A percentile compares a stretch with the other conserved stretches of the same genome.
phyloP scores from a whole-genome alignment of 1,140 invertebrate species.

The Maconellicoccus hirsutus region DNA sequence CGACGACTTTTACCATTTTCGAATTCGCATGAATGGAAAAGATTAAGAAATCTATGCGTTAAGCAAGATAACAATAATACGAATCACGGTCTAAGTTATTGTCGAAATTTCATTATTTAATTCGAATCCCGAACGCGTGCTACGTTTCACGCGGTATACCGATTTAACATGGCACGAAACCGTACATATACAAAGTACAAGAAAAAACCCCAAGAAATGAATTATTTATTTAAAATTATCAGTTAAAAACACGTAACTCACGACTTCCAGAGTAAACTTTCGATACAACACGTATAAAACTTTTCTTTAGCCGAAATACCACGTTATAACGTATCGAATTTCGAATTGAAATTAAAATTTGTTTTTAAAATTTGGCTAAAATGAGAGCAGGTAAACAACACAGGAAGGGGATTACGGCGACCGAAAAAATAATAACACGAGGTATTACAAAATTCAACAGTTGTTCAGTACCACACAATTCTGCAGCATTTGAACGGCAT shows the following conservation, averaged over 20 bases:
- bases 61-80: neutral
- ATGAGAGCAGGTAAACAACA: neutral
- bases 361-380: neutral
- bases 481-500: neutral
- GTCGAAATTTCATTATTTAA: too few relatives aligned
- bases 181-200: neutral
- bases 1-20: neutral
- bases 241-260: too few relatives aligned
- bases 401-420: neutral
- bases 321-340: neutral
- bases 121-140: neutral
- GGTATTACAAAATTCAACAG: constrained; percentile 1
- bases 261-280: neutral
- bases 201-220: neutral
- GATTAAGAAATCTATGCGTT: neutral
- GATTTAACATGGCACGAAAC: neutral
- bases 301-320: neutral
- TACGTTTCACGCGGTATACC: neutral
- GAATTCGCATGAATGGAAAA: neutral
- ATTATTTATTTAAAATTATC: constrained; percentile 1
- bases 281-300: neutral
- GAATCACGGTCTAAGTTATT: neutral
- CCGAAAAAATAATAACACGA: neutral
- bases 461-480: neutral
- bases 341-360: neutral